phyloP scores from a whole-genome alignment of 2,113 vertebrate genomes.

The Sciurus niger region DNA sequence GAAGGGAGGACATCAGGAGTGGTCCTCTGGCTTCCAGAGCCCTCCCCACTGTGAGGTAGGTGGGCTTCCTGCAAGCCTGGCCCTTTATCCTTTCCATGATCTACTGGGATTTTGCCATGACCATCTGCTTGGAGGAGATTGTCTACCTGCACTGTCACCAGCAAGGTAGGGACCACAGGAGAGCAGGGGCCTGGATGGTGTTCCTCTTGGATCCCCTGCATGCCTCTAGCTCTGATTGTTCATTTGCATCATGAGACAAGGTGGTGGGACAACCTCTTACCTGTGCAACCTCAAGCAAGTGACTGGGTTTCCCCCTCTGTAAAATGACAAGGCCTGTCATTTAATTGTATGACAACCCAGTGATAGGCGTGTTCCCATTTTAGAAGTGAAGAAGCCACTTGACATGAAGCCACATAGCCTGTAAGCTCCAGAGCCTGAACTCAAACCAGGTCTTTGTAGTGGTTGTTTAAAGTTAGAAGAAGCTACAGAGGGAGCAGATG shows the following conservation, averaged over 20 bases:
- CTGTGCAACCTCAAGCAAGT: not conserved
- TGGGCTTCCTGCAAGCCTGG: rapidly evolving
- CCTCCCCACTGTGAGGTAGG: not conserved
- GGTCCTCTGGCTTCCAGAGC: not conserved
- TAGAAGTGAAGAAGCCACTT: not conserved
- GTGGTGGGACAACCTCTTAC: no score
- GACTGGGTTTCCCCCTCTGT: not conserved
- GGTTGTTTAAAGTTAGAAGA: not conserved
- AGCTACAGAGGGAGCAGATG: not conserved
- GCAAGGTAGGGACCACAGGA: conserved; percentile 90
- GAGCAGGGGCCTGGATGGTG: rapidly evolving
- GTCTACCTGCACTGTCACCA: conserved; percentile 99
- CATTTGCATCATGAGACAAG: not conserved
- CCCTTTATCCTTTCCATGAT: conserved; percentile 89
- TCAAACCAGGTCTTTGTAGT: not conserved
- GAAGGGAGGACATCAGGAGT: not conserved
- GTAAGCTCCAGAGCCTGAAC: not conserved
- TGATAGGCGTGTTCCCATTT: no score
- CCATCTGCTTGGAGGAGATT: conserved; percentile 97
- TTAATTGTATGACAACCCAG: not conserved
- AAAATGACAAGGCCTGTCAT: not conserved
- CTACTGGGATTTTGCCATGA: conserved; percentile 99
- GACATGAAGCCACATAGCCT: not conserved
- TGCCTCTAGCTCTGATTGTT: not conserved
- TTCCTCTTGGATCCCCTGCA: not conserved